Evolutionary conservation across 2,113 vertebrate species (phyloP).

Genomic region (Coturnix japonica): DNA sequence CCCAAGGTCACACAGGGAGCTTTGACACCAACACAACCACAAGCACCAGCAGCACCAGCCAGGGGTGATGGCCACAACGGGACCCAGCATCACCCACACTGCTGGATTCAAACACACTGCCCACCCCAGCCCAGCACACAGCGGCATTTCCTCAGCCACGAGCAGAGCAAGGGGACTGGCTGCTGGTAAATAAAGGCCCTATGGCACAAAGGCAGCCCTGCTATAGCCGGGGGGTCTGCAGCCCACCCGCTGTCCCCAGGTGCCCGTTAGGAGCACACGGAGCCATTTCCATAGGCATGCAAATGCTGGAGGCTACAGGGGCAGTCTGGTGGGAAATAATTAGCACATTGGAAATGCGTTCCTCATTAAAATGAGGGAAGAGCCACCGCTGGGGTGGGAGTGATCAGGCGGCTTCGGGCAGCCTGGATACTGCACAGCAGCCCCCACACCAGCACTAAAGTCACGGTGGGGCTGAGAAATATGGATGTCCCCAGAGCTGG

Average conservation of each 20-base stretch:
- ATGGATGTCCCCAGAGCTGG: accelerated
- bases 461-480: background rate
- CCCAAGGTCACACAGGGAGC: accelerated
- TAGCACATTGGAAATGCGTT: background rate
- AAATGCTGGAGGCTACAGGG: background rate
- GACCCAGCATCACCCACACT: background rate
- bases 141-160: accelerated
- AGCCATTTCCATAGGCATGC: background rate
- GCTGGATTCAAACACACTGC: background rate
- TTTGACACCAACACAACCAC: accelerated
- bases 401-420: accelerated
- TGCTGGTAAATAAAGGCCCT: background rate
- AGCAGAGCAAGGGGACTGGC: background rate
- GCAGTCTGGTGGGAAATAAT: background rate
- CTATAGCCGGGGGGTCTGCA: accelerated
- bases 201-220: background rate
- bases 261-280: background rate
- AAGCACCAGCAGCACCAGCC: background rate
- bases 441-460: accelerated
- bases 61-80: accelerated
- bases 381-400: background rate
- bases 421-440: background rate
- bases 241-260: background rate
- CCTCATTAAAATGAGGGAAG: background rate
- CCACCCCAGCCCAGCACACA: background rate